phyloP scores from a whole-genome alignment of 2,888 invertebrate species.

The Alsophila aescularia region DNA sequence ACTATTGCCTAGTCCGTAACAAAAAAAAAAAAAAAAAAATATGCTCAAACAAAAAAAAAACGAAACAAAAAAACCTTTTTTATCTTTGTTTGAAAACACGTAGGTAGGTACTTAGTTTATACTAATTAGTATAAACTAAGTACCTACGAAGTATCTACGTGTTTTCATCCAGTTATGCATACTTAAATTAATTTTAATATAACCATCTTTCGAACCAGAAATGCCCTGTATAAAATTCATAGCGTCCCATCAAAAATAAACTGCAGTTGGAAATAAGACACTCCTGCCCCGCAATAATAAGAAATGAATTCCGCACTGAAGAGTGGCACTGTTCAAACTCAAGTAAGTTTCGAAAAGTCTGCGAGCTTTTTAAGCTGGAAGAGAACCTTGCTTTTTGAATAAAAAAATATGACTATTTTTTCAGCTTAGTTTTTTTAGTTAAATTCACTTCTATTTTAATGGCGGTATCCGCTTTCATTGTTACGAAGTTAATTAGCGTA shows the following conservation, averaged over 20 bases:
- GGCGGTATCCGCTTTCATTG: conserved; percentile 27
- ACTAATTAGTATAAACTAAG: too few species aligned
- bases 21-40: too few species aligned
- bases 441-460: conserved; percentile 34
- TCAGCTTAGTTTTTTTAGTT: conserved; percentile 30
- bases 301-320: conserved; percentile 31
- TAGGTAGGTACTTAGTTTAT: too few species aligned
- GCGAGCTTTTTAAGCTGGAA: conserved; percentile 28
- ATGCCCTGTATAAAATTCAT: neutral
- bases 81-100: too few species aligned
- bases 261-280: conserved; percentile 28
- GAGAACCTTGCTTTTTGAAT: conserved; percentile 5
- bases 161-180: too few species aligned
- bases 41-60: too few species aligned
- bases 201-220: neutral
- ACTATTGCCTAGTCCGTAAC: too few species aligned
- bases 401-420: neutral
- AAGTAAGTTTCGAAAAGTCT: conserved; percentile 37
- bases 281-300: conserved; percentile 28
- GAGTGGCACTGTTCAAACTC: conserved; percentile 33
- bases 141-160: too few species aligned
- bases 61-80: too few species aligned
- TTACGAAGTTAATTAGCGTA: conserved; percentile 37
- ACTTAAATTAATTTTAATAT: too few species aligned
- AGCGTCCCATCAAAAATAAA: conserved; percentile 21